Evolutionary conservation across 2,888 invertebrate genomes (phyloP), one percentile per base, ranked within the genome.

Genomic region (Drosophila flavopinicola): DNA sequence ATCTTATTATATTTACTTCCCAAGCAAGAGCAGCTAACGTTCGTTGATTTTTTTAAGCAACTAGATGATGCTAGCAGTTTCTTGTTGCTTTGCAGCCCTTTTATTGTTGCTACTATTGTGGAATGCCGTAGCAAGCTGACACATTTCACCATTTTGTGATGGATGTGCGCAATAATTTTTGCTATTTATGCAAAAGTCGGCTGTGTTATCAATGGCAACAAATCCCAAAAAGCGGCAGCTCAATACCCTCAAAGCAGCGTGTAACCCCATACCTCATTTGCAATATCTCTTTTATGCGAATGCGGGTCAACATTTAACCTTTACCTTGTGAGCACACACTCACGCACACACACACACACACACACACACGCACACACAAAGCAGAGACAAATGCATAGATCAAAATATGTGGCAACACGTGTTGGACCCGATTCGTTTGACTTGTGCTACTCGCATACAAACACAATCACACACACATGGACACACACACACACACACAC

Each of bases 161-260:
- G 82, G 82, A 86, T 86, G 84, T 61, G 78, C 67, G 75, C 78
- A 84, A 87, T 86, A 84, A 85, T 86, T 86, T 86, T 71, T 66
- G 75, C 84, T 84, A 84, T 86, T 85, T 86, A 87, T 86, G 86
- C 87, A 75, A 76, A 78, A 73, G 70, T 69, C 64, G 71, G 53
- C 59, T 68, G 72, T 66, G 70, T 78, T 87, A 75, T 75, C 78
- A 74, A 75, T 75, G 57, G 67, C 42, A 6, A 13, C 20, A 20
- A 20, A 20, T 3, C 2, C 20, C 20, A 2, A 20, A 20, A 61
- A 24, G 20, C 25, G 35, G 15, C 23, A 25, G 25, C 48, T 29
- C 20, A 37, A 53, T 47, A 20, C 6, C n/a, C 5, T 33, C 10
- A 3, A 2, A 30, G 37, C 6, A 20, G 30, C 10, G 17, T 24